These are phyloP conservation scores for Pandemis cinnamomeana DNA, from an alignment of 2,888 invertebrate genomes.

Conservation along the genomic window DNA sequence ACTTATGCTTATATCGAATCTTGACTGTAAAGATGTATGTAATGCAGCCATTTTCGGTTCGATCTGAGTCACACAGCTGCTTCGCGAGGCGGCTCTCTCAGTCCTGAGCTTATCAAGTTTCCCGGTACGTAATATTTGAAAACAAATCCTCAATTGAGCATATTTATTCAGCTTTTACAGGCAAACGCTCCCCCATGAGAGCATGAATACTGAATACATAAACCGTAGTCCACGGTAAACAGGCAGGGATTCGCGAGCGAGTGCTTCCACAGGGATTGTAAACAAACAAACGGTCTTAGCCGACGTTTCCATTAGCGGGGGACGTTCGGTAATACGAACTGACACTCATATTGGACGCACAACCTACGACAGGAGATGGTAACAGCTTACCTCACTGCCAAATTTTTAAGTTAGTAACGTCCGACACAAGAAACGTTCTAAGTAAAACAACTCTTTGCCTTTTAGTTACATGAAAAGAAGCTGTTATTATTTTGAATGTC, in stretches of 20 bases:
- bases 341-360: not conserved
- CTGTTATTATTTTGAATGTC: too few relatives aligned
- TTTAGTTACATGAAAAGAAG: too few relatives aligned
- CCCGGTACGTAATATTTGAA: not conserved
- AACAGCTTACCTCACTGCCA: too few relatives aligned
- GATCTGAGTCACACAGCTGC: too few relatives aligned
- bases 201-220: constrained; percentile 40
- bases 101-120: not conserved
- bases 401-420: too few relatives aligned
- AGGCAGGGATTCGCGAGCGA: constrained; percentile 22
- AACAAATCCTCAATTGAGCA: not conserved
- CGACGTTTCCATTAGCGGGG: constrained; percentile 22
- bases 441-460: too few relatives aligned
- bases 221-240: constrained; percentile 33
- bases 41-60: too few relatives aligned
- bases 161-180: constrained; percentile 8
- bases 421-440: too few relatives aligned
- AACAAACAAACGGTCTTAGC: constrained; percentile 20
- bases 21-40: too few relatives aligned
- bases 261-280: constrained; percentile 22
- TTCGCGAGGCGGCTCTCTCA: too few relatives aligned
- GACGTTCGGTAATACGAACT: constrained; percentile 26
- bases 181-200: constrained; percentile 10
- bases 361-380: too few relatives aligned
- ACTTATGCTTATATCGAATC: too few relatives aligned